phyloP scores from a whole-genome alignment of 1,140 invertebrate species.

The Grapholita molesta region DNA sequence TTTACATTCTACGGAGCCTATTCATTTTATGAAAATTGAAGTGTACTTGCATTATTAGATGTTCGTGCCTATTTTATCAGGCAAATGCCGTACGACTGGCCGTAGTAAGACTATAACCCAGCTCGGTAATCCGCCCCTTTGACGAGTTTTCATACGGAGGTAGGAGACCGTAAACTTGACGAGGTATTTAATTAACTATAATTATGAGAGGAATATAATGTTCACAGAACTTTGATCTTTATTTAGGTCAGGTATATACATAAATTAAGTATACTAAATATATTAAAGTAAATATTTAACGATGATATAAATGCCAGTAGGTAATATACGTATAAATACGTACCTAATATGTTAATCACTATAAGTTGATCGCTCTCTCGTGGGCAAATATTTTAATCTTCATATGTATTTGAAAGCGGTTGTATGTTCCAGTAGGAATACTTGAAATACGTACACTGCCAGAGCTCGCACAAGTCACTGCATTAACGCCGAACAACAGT shows the following conservation, averaged over 20 bases:
- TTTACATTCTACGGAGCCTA: neutral
- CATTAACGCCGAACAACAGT: neutral
- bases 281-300: neutral
- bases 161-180: neutral
- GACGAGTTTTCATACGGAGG: neutral
- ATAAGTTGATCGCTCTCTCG: no score
- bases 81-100: neutral
- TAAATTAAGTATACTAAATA: neutral
- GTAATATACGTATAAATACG: neutral
- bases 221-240: neutral
- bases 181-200: neutral
- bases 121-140: neutral
- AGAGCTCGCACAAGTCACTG: neutral
- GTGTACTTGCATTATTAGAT: neutral
- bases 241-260: neutral
- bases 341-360: no score
- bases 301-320: neutral
- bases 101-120: neutral
- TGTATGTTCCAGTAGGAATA: neutral
- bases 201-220: neutral
- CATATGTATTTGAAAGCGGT: no score
- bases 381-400: no score
- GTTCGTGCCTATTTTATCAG: neutral
- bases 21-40: neutral
- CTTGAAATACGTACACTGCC: no score